Base-by-base conservation (phyloP, 2,888 invertebrate genomes). In the Phortica okadai region DNA sequence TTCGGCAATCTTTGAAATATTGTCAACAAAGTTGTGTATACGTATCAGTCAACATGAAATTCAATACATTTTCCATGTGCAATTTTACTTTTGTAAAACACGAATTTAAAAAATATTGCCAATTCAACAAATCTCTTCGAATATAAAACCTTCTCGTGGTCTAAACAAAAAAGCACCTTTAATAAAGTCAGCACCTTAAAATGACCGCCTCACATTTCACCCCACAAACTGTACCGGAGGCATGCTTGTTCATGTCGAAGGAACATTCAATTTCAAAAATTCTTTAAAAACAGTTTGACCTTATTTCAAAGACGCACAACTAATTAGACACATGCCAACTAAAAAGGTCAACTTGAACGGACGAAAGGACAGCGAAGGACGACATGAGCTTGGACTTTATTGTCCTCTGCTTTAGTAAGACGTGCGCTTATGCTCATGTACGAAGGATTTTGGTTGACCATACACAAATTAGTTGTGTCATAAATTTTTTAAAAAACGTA, bases 381-480 rank as follows among this genome's bases (percentile, higher is more conserved):
- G 67, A 67, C 76, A 80, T 84, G 84, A 81, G 82, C 79, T 62
- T 21, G 84, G 75, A 77, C 77, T 75, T 83, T 59, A 16, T 16
- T 16, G 16, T 59, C 7, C 10, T 59, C 16, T 14, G 6, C 6
- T 3, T 14, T 11, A 8, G 1, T 50, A 50, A 50, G 10, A 50
- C 50, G 76, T 80, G 78, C 77, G 50, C 25, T 58, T 78, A 70
- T 33, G 75, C 59, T 75, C 77, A 76, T 64, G 69, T 74, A 54
- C 54, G 11, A 56, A 72, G 41, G 54, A 73, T 73, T 66, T 69
- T 76, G 84, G 83, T 86, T 85, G 85, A 86, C 85, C 86, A 81
- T 87, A 83, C 84, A 78, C 86, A 87, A 86, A 50, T 85, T 85
- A 85, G 83, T 87, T 86, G 83, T 85, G 87, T 86, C 87, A 87